Conservation (phyloP, 1,140 invertebrate genomes). For the Neodiprion fabricii region DNA sequence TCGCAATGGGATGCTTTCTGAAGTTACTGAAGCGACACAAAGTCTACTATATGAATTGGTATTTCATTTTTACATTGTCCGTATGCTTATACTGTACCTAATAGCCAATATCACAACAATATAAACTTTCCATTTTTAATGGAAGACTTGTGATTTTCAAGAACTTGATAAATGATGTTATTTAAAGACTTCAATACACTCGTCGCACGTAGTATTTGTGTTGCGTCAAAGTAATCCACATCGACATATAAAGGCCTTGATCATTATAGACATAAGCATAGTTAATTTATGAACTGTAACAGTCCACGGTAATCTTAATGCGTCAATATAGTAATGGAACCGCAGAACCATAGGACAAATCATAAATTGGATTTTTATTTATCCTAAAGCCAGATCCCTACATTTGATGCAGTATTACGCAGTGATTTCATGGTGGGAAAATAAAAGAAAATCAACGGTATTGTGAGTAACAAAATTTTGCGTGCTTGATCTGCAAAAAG, state of each 20-base stretch:
- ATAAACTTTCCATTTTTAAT: too few species aligned
- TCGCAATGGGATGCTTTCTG: not conserved
- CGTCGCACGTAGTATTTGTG: not conserved
- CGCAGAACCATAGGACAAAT: not conserved
- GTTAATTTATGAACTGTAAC: not conserved
- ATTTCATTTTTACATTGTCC: not conserved
- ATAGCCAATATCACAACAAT: too few species aligned
- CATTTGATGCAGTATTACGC: not conserved
- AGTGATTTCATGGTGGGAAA: not conserved
- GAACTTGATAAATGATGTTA: not conserved
- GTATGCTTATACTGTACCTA: not conserved
- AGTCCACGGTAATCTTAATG: not conserved
- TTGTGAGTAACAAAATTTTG: too few species aligned
- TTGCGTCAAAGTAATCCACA: constrained; percentile 1
- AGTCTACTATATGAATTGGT: not conserved
- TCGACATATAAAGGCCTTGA: constrained; percentile 5
- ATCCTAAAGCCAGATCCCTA: constrained; percentile 1
- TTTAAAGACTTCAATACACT: not conserved
- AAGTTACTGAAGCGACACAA: not conserved
- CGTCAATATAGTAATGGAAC: not conserved
- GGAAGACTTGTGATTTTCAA: not conserved
- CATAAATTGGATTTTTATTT: not conserved
- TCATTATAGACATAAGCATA: not conserved
- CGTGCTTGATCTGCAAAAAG: too few species aligned
- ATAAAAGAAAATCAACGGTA: too few species aligned